Evolutionary conservation across 1,140 invertebrate species (phyloP).

Genomic region (Arctopsyche grandis): DNA sequence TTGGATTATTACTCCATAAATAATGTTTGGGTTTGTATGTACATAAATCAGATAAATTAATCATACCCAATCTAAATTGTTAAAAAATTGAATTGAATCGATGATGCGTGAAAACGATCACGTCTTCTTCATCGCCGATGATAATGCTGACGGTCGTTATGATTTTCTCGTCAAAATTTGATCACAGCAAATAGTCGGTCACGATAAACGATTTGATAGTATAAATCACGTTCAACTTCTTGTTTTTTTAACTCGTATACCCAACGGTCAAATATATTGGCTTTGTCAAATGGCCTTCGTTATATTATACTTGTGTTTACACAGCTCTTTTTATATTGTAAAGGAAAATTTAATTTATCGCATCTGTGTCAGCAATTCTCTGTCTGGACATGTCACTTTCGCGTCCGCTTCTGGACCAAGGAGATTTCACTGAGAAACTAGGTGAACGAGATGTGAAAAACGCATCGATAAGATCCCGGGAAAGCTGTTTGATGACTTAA

Average conservation of each 20-base stretch:
- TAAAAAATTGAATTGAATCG: background rate
- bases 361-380: background rate
- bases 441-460: conserved; percentile 41
- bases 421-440: conserved; percentile 42
- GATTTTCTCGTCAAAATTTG: background rate
- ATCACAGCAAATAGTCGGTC: background rate
- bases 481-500: conserved; percentile 38
- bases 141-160: background rate
- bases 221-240: conserved; percentile 5
- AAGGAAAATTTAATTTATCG: no score
- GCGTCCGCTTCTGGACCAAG: conserved; percentile 16
- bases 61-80: no score
- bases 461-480: conserved; percentile 17
- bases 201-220: background rate
- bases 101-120: conserved; percentile 16
- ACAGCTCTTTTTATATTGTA: no score
- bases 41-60: no score
- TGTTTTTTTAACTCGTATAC: background rate
- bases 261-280: background rate
- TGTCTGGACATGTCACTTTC: conserved; percentile 40
- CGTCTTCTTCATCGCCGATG: background rate
- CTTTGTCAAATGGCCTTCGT: background rate
- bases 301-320: no score
- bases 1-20: no score
- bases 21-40: no score